Conservation (phyloP, 2,113 vertebrate genomes). For the Serinus canaria region DNA sequence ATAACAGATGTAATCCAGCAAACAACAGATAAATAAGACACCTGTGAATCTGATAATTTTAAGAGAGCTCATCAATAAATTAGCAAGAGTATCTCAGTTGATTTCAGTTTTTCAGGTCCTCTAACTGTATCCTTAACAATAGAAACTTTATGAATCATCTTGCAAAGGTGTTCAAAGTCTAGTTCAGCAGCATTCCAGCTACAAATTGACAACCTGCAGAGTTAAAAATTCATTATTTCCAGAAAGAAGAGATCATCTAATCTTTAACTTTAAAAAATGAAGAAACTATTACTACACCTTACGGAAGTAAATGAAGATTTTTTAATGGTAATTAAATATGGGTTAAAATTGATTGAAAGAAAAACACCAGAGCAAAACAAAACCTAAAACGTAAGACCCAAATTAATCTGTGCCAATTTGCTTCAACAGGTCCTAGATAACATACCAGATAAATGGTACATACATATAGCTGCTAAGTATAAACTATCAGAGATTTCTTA, state of each 20-base stretch:
- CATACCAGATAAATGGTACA: not conserved
- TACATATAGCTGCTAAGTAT: not conserved
- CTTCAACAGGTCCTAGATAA: not conserved
- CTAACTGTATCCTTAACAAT: not conserved
- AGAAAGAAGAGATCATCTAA: not conserved
- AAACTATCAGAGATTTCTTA: not conserved
- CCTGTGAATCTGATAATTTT: not conserved
- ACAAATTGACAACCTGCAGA: not conserved
- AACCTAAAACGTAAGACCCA: accelerated
- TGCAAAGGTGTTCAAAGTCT: not conserved
- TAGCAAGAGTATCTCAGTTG: not conserved
- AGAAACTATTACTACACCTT: not conserved
- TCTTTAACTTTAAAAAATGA: not conserved
- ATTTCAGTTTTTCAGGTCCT: not conserved
- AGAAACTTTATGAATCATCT: not conserved
- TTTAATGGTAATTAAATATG: not conserved
- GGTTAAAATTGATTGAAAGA: not conserved
- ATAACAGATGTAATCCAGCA: not conserved
- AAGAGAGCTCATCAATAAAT: not conserved
- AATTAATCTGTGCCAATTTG: not conserved
- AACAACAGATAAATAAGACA: not conserved
- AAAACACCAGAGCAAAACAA: not conserved
- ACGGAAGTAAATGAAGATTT: not conserved
- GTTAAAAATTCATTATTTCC: not conserved
- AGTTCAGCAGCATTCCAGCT: not conserved